Evolutionary conservation across 2,113 vertebrate genomes (phyloP).

Genomic region (Calypte anna): DNA sequence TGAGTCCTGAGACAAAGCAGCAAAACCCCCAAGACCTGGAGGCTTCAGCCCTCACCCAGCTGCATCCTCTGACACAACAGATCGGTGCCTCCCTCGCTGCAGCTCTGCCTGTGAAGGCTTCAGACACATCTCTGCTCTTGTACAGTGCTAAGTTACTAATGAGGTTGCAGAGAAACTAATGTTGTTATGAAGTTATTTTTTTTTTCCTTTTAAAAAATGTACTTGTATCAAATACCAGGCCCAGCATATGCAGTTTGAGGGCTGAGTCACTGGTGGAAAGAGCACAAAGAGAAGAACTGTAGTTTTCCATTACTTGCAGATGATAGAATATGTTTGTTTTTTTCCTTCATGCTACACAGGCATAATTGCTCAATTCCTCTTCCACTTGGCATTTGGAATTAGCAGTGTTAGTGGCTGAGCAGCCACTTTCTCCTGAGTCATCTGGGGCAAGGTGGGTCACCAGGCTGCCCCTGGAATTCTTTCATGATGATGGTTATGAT

Average conservation of each 20-base stretch:
- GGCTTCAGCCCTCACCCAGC: neutral
- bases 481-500: neutral
- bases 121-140: accelerated
- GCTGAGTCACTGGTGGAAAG: neutral
- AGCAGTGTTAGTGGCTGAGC: neutral
- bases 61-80: neutral
- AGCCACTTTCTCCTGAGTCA: neutral
- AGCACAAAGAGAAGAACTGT: neutral
- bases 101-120: neutral
- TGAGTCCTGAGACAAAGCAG: neutral
- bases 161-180: neutral
- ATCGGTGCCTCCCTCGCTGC: accelerated
- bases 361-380: neutral
- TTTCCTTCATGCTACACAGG: neutral
- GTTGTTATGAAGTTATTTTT: neutral
- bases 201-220: neutral
- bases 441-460: neutral
- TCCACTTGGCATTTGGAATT: neutral
- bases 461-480: neutral
- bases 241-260: neutral
- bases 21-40: too few relatives aligned
- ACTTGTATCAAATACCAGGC: neutral
- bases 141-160: neutral
- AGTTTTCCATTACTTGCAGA: neutral
- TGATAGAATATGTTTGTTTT: conserved; percentile 4